A percentile compares a stretch with the other conserved stretches of the same genome.
Evolutionary conservation across 2,113 vertebrate species (phyloP).

Genomic region (Oncorhynchus nerka): DNA sequence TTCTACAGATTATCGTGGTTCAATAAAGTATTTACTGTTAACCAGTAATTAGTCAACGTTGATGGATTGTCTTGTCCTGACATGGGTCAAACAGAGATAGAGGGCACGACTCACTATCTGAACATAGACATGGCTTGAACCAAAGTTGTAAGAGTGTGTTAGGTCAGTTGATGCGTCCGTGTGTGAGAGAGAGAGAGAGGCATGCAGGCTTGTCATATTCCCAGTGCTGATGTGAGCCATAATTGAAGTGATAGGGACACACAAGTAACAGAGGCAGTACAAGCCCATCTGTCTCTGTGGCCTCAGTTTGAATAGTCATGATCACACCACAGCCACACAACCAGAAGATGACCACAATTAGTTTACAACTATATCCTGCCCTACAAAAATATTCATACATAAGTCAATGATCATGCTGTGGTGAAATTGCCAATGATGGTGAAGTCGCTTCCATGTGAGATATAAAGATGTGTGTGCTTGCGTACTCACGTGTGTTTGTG

Average conservation of each 20-base stretch:
- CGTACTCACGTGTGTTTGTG: constrained; percentile 12
- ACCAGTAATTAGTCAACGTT: constrained; percentile 53
- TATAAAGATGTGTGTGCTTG: neutral
- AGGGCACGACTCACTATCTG: neutral
- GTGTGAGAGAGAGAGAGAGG: constrained; percentile 42
- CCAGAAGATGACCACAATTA: constrained; percentile 9
- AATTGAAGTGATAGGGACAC: constrained; percentile 44
- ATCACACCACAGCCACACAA: constrained; percentile 58
- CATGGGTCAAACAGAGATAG: constrained; percentile 29
- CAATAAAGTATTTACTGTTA: constrained; percentile 67
- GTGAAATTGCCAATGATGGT: neutral
- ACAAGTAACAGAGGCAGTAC: constrained; percentile 68
- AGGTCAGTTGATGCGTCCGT: neutral
- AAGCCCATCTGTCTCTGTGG: constrained; percentile 70
- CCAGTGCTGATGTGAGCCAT: constrained; percentile 39
- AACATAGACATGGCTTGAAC: neutral
- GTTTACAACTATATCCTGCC: constrained; percentile 5
- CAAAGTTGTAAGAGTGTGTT: neutral
- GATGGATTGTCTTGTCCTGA: constrained; percentile 40
- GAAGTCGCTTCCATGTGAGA: neutral
- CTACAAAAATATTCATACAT: neutral
- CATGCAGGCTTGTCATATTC: constrained; percentile 54
- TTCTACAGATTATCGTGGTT: constrained; percentile 66
- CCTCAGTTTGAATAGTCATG: constrained; percentile 61
- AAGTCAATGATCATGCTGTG: neutral